phyloP scores from a whole-genome alignment of 2,113 vertebrate genomes.

The Lepus americanus region DNA sequence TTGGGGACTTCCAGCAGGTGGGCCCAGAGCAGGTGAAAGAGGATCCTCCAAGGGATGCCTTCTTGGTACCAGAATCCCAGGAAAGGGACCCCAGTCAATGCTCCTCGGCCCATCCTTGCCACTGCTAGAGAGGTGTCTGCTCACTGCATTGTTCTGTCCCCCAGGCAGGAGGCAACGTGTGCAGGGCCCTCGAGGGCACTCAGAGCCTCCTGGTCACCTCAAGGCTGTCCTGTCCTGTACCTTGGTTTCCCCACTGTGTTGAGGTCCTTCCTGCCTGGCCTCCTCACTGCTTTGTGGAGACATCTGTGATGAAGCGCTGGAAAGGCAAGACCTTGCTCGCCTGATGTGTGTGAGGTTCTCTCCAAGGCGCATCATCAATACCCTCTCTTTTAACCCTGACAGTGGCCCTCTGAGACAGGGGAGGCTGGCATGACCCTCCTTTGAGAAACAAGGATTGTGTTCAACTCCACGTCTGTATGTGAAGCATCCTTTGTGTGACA shows the following conservation, averaged over 20 bases:
- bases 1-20: not conserved
- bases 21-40: not conserved
- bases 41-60: not conserved
- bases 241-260: not conserved
- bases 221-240: not conserved
- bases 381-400: not conserved
- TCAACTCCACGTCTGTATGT: no score
- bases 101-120: not conserved
- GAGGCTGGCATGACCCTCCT: not conserved
- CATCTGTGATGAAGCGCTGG: not conserved
- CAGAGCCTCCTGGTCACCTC: not conserved
- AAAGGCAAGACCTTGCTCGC: not conserved
- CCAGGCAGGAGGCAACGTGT: not conserved
- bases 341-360: not conserved
- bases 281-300: not conserved
- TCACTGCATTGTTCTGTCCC: no score
- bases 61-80: not conserved
- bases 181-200: rapidly evolving
- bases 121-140: not conserved
- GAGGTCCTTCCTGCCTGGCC: no score
- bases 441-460: not conserved
- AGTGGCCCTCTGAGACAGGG: not conserved
- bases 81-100: not conserved
- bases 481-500: not conserved
- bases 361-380: rapidly evolving